A percentile compares a stretch with the other conserved stretches of the same genome.
Evolutionary conservation across 2,888 invertebrate species (phyloP).

Genomic region (Nesidiocoris tenuis): DNA sequence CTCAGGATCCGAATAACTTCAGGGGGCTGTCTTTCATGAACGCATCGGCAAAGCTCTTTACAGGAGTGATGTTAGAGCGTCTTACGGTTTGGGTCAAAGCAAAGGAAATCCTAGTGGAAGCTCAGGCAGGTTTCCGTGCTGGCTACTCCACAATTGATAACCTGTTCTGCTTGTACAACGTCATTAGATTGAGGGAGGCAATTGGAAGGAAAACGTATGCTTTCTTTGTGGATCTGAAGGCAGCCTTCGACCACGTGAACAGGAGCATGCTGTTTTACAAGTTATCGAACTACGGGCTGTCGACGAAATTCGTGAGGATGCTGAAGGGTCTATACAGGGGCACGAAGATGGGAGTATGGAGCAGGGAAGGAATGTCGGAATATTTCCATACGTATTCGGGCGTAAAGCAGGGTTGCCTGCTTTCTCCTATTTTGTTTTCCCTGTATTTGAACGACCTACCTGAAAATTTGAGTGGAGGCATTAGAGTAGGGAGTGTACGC

Average conservation of each 20-base stretch:
- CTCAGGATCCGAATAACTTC: constrained; percentile 28
- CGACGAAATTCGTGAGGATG: not conserved
- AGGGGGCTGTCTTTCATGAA: constrained; percentile 42
- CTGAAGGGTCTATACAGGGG: constrained; percentile 8
- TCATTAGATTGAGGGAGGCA: constrained; percentile 1
- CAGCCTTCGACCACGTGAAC: constrained; percentile 35
- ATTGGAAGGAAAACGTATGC: constrained; percentile 3
- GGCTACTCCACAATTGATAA: constrained; percentile 26
- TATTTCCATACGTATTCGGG: not conserved
- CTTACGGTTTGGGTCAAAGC: constrained; percentile 4
- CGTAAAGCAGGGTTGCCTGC: constrained; percentile 15
- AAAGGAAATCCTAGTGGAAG: constrained; percentile 14
- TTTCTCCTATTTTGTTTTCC: constrained; percentile 10
- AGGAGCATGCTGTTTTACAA: constrained; percentile 18
- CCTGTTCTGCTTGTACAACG: constrained; percentile 15
- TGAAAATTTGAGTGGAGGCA: constrained; percentile 4
- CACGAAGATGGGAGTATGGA: constrained; percentile 18
- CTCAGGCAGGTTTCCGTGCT: constrained; percentile 34
- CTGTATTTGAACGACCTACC: constrained; percentile 17
- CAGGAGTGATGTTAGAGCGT: constrained; percentile 27
- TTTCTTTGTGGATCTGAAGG: constrained; percentile 31
- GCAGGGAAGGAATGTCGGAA: not conserved
- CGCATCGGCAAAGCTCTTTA: constrained; percentile 31
- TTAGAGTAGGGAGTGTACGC: constrained; percentile 34
- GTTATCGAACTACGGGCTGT: constrained; percentile 4